These are phyloP conservation scores for Spinus pinus DNA, from an alignment of 2,797 vertebrate genomes.

Conservation along the genomic window DNA sequence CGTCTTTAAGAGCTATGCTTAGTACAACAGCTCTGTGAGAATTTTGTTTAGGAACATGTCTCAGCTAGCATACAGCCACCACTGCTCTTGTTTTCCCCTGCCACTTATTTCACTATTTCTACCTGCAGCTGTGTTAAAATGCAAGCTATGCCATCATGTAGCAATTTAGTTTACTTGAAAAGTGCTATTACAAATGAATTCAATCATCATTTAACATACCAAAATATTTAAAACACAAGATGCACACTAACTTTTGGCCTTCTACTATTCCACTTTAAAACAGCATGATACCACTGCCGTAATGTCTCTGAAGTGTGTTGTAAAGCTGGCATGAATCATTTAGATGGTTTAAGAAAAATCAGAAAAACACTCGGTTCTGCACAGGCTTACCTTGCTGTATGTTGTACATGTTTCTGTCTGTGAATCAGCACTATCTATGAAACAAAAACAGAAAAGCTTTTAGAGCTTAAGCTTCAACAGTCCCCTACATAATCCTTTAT, in stretches of 20 bases:
- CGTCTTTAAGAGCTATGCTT: background rate
- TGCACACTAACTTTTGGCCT: background rate
- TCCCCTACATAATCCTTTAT: background rate
- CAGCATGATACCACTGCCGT: background rate
- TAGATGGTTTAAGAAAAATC: background rate
- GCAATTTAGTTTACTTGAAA: background rate
- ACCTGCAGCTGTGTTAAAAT: background rate
- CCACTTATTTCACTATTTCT: background rate
- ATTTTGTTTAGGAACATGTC: background rate
- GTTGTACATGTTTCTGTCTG: conserved; percentile 90
- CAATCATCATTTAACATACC: background rate
- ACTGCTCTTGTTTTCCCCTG: background rate
- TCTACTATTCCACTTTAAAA: background rate
- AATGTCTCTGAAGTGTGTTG: background rate
- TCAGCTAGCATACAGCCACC: background rate
- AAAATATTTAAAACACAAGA: background rate
- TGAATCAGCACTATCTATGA: conserved; percentile 81
- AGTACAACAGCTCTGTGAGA: background rate
- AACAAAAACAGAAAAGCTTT: conserved; percentile 2
- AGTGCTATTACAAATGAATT: background rate
- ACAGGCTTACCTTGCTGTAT: conserved; percentile 90
- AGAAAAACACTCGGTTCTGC: background rate
- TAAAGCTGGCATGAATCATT: background rate
- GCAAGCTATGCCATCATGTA: background rate
- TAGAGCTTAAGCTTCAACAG: background rate